Evolutionary conservation across 2,113 vertebrate genomes (phyloP).

Genomic region (Cryptotis parvus): DNA sequence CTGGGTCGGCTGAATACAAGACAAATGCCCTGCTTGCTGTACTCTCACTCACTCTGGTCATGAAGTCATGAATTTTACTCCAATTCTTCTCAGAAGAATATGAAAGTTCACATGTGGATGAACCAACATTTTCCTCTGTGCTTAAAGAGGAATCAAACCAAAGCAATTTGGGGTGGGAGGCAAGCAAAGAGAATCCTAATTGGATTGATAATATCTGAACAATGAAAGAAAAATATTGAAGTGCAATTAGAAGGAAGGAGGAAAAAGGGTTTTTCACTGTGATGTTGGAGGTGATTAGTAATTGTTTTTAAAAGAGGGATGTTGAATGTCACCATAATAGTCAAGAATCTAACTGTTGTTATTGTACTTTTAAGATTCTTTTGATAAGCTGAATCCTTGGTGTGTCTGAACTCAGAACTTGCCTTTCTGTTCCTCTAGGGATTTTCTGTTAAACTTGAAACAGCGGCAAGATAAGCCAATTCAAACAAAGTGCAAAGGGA

Average conservation of each 20-base stretch:
- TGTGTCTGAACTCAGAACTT: constrained; percentile 51
- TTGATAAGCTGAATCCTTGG: constrained; percentile 38
- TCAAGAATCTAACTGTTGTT: neutral
- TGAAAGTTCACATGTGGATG: neutral
- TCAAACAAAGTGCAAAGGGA: constrained; percentile 69
- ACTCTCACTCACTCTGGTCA: too few species aligned
- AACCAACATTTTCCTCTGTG: neutral
- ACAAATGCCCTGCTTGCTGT: too few species aligned
- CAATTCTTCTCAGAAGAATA: neutral
- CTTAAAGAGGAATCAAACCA: constrained; percentile 39
- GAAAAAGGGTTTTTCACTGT: constrained; percentile 31
- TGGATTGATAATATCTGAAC: neutral
- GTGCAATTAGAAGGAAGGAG: constrained; percentile 33
- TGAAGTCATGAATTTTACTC: neutral
- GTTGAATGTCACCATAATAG: constrained; percentile 1
- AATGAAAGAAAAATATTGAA: constrained; percentile 40
- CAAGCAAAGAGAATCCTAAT: neutral
- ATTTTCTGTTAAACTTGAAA: constrained; percentile 66
- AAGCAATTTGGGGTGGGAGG: neutral
- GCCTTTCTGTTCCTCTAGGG: constrained; percentile 60
- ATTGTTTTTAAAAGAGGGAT: constrained; percentile 44
- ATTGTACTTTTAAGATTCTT: constrained; percentile 42
- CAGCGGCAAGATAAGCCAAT: constrained; percentile 61
- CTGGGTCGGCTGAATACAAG: too few species aligned
- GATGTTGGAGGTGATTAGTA: constrained; percentile 35